A percentile compares a stretch with the other conserved stretches of the same genome.
phyloP scores from a whole-genome alignment of 2,797 vertebrate species.

The Rhynchotus rufescens region DNA sequence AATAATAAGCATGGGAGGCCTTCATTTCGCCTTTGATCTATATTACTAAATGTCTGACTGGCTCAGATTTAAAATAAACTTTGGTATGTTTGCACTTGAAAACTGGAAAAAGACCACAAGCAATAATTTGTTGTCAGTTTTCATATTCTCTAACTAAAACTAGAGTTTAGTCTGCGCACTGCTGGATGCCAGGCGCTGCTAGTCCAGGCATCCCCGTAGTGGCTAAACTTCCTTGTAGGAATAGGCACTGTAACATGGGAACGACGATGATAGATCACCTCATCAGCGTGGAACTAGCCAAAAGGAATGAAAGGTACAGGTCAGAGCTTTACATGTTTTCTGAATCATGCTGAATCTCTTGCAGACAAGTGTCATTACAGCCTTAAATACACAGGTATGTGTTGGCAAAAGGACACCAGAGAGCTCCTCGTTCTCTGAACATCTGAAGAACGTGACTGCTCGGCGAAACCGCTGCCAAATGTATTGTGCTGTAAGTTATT shows the following conservation, averaged over 20 bases:
- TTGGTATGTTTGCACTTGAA: constrained; percentile 80
- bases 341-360: constrained; percentile 75
- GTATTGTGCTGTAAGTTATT: not conserved
- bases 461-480: not conserved
- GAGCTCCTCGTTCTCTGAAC: constrained; percentile 8
- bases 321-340: constrained; percentile 79
- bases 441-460: not conserved
- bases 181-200: constrained; percentile 64
- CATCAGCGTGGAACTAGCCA: constrained; percentile 80
- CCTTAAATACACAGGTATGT: not conserved
- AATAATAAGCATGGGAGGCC: constrained; percentile 84
- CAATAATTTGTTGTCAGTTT: constrained; percentile 82
- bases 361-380: not conserved
- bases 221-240: constrained; percentile 81
- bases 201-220: constrained; percentile 79
- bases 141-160: constrained; percentile 72
- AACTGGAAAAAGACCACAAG: constrained; percentile 80
- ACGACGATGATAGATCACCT: constrained; percentile 86
- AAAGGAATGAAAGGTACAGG: constrained; percentile 82
- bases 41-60: constrained; percentile 79
- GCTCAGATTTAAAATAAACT: constrained; percentile 82
- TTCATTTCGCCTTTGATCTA: constrained; percentile 80
- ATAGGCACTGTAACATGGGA: constrained; percentile 61
- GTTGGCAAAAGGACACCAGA: not conserved
- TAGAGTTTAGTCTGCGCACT: constrained; percentile 83